Evolutionary conservation across 2,113 vertebrate genomes (phyloP), one percentile per base, ranked within the genome.

Genomic region (Glareola pratincola): DNA sequence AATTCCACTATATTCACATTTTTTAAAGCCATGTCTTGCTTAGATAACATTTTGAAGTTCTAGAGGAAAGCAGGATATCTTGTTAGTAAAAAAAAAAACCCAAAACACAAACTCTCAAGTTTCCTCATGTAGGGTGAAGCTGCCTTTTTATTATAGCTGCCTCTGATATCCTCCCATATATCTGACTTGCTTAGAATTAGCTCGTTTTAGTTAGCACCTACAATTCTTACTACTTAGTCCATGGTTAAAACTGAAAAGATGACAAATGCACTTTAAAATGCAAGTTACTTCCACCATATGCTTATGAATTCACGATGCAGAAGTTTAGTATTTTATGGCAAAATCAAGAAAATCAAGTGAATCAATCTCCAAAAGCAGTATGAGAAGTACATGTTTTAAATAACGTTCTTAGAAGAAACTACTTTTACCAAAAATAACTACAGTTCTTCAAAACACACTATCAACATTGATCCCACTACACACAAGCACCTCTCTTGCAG

Each of bases 401-500:
- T 50, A 20, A n/a, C 8, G 1, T 24, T 71, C 36, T 71, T 34
- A 82, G 56, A 62, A 68, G 5, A 41, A 47, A 12, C 6, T 67
- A 20, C 4, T 21, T 92, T 27, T 56, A 20, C 14, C 10, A n/a
- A 36, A n/a, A 95, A 18, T 32, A 79, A 50, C 12, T n/a, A n/a
- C 18, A 75, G 8, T 41, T 88, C n/a, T 78, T 72, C n/a, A 59
- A 90, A 85, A 68, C 12, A 48, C 10, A 36, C 16, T 43, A 69
- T 60, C 45, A 63, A 14, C 14, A 26, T 0, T 10, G 8, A 22
- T 4, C 15, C 39, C 22, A 34, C 24, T 63, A 53, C 3, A 27
- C 12, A 39, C 10, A 84, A 71, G 20, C 8, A 50, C 6, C 14
- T 53, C 30, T 18, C 39, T 47, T 0, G 0, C 0, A 73, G 11